phyloP scores from a whole-genome alignment of 2,797 vertebrate species.

The Sebastes hubbsi region DNA sequence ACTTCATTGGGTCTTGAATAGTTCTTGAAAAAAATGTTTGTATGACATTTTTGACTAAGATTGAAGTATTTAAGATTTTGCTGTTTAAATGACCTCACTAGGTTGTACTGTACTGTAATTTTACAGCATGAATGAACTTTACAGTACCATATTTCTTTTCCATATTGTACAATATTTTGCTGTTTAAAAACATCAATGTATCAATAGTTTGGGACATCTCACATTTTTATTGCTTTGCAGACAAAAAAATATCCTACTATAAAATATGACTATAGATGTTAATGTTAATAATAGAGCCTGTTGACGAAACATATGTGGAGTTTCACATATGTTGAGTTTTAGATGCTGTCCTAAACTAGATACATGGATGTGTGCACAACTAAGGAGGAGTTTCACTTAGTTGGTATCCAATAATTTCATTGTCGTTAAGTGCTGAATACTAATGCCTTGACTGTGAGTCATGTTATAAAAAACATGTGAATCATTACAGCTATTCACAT shows the following conservation, averaged over 20 bases:
- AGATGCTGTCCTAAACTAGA: not conserved
- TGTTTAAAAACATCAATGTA: not conserved
- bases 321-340: conserved; percentile 15
- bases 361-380: not conserved
- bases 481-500: conserved; percentile 27
- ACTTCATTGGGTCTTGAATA: not conserved
- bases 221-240: not conserved
- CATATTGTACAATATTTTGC: not conserved
- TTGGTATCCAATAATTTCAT: conserved; percentile 4
- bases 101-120: not conserved
- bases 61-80: not conserved
- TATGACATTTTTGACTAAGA: not conserved
- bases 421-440: not conserved
- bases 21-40: not conserved
- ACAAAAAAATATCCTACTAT: not conserved
- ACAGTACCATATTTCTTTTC: not conserved
- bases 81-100: not conserved
- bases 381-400: conserved; percentile 26
- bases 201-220: conserved; percentile 1
- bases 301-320: conserved; percentile 11
- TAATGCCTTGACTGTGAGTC: conserved; percentile 30
- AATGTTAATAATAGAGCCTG: not conserved
- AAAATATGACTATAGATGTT: not conserved
- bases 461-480: conserved; percentile 35
- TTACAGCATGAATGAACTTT: not conserved